These are phyloP conservation scores for Drosophila ficusphila DNA, from an alignment of 1,140 invertebrate genomes.

Conservation along the genomic window DNA sequence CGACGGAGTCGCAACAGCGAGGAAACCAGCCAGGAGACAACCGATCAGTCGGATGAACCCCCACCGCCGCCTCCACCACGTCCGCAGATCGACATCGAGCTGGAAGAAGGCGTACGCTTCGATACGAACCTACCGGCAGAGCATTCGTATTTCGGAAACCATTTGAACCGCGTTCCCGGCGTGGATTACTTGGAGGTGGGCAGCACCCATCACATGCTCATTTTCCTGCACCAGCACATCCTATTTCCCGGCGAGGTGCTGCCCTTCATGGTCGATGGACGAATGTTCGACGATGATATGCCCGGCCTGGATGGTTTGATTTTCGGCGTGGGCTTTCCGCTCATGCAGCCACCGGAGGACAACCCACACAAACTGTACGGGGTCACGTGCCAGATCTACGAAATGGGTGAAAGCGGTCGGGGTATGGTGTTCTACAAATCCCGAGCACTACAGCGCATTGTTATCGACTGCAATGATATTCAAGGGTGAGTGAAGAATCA, in stretches of 20 bases:
- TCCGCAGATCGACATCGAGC: constrained; percentile 40
- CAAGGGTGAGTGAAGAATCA: constrained; percentile 51
- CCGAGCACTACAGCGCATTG: constrained; percentile 73
- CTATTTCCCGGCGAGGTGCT: constrained; percentile 90
- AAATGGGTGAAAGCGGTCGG: constrained; percentile 63
- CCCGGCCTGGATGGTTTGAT: constrained; percentile 67
- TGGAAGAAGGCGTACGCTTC: constrained; percentile 67
- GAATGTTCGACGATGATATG: constrained; percentile 66
- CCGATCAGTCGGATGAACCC: constrained; percentile 1
- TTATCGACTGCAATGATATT: constrained; percentile 63
- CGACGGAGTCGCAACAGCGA: constrained; percentile 45
- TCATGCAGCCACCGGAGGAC: constrained; percentile 57
- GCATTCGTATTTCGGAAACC: constrained; percentile 79
- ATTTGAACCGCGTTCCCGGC: constrained; percentile 72
- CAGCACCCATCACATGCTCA: constrained; percentile 85
- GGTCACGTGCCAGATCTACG: constrained; percentile 82
- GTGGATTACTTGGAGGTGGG: constrained; percentile 75
- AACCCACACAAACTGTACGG: constrained; percentile 68
- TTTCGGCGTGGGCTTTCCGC: constrained; percentile 74
- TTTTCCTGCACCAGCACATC: constrained; percentile 87
- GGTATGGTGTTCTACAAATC: constrained; percentile 72
- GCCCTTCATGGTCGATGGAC: constrained; percentile 87
- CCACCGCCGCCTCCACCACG: constrained; percentile 6
- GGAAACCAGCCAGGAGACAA: constrained; percentile 37
- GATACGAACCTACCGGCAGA: constrained; percentile 80